phyloP scores from a whole-genome alignment of 2,888 invertebrate genomes.

The Nomada ferruginata region DNA sequence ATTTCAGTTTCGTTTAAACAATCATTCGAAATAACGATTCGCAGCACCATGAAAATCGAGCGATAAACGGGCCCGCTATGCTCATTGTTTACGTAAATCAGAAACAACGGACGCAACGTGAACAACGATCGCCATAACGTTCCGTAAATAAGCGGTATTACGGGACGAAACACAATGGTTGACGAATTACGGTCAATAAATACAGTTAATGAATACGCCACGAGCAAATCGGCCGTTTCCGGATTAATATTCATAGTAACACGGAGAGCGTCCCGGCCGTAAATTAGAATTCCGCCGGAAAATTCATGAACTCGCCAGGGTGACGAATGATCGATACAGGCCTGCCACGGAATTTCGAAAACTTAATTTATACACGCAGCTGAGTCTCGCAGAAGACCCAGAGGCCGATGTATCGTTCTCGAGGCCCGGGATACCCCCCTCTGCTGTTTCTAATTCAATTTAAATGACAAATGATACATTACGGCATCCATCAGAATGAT shows the following conservation, averaged over 20 bases:
- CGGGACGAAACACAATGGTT: constrained; percentile 51
- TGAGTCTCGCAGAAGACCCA: constrained; percentile 16
- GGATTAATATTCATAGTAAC: constrained; percentile 54
- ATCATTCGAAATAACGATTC: constrained; percentile 7
- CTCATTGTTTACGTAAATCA: constrained; percentile 45
- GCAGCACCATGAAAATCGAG: background rate
- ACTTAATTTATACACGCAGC: constrained; percentile 35
- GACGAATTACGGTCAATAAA: constrained; percentile 54
- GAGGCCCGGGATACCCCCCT: constrained; percentile 10
- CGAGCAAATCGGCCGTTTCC: constrained; percentile 44
- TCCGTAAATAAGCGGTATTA: constrained; percentile 46
- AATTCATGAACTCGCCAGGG: constrained; percentile 34
- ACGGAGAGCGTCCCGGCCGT: constrained; percentile 18
- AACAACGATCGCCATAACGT: constrained; percentile 37
- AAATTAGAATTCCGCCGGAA: constrained; percentile 46
- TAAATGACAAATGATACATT: constrained; percentile 67
- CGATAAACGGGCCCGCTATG: constrained; percentile 1
- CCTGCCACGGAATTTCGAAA: constrained; percentile 32
- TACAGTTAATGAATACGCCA: constrained; percentile 42
- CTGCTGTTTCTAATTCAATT: constrained; percentile 57
- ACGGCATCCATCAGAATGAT: constrained; percentile 65
- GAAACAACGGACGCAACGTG: constrained; percentile 17
- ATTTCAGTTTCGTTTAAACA: constrained; percentile 9
- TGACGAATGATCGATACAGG: constrained; percentile 51
- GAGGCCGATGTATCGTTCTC: constrained; percentile 46